A percentile compares a stretch with the other conserved stretches of the same genome.
phyloP scores from a whole-genome alignment of 2,113 vertebrate species.

The Lagopus muta region DNA sequence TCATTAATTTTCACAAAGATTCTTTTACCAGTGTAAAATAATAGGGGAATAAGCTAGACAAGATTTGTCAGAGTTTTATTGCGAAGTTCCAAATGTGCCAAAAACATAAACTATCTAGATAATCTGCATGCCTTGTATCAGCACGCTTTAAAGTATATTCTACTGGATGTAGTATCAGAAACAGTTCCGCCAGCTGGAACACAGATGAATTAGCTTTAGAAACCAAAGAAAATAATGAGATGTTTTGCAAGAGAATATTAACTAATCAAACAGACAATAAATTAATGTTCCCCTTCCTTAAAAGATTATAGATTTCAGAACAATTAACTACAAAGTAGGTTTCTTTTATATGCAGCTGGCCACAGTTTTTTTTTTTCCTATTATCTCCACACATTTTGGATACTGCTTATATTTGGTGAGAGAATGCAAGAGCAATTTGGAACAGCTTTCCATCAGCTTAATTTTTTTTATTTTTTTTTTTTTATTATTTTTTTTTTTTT shows the following conservation, averaged over 20 bases:
- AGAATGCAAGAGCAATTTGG: background rate
- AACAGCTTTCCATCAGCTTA: background rate
- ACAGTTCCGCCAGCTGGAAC: background rate
- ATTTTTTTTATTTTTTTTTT: background rate
- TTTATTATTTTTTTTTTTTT: background rate
- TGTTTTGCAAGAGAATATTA: background rate
- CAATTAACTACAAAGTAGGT: background rate
- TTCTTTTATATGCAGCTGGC: background rate
- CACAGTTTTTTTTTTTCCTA: background rate
- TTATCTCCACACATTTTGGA: background rate
- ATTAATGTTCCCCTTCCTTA: background rate
- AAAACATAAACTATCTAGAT: background rate
- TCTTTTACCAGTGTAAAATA: background rate
- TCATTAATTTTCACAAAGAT: background rate
- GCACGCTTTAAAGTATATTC: background rate
- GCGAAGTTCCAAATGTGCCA: background rate
- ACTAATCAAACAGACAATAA: constrained; percentile 5
- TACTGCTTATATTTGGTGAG: background rate
- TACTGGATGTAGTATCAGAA: background rate
- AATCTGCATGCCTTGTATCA: background rate
- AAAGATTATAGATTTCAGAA: background rate
- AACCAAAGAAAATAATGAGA: background rate
- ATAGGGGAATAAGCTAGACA: background rate
- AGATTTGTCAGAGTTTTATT: constrained; percentile 16
- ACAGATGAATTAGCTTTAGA: background rate